phyloP scores from a whole-genome alignment of 1,140 invertebrate genomes.

The Brachionus rubens region DNA sequence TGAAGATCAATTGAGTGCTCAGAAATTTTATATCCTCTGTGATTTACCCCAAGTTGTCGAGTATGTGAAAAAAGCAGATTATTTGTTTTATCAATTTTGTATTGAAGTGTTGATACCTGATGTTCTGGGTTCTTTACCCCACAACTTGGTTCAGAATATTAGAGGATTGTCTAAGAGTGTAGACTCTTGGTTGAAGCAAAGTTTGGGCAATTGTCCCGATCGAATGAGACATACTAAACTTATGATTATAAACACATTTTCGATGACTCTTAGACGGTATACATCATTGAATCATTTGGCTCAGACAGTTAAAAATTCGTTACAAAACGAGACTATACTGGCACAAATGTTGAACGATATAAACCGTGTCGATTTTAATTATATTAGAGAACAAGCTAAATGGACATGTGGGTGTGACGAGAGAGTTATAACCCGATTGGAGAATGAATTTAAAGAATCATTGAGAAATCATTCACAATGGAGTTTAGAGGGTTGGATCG shows the following conservation, averaged over 20 bases:
- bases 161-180: slow-evolving; percentile 87
- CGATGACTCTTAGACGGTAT: slow-evolving; percentile 88
- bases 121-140: slow-evolving; percentile 85
- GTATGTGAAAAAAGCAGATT: slow-evolving; percentile 77
- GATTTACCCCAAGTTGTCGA: slow-evolving; percentile 65
- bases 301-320: slow-evolving; percentile 86
- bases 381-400: slow-evolving; percentile 80
- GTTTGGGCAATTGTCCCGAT: slow-evolving; percentile 79
- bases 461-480: slow-evolving; percentile 82
- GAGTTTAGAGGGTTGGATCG: slow-evolving; percentile 81
- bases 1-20: slow-evolving; percentile 53
- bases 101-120: slow-evolving; percentile 93
- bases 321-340: slow-evolving; percentile 91
- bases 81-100: slow-evolving; percentile 89
- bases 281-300: slow-evolving; percentile 98
- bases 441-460: slow-evolving; percentile 88
- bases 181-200: slow-evolving; percentile 79
- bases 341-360: slow-evolving; percentile 93
- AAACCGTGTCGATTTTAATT: slow-evolving; percentile 93
- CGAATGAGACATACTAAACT: slow-evolving; percentile 79
- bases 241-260: slow-evolving; percentile 80
- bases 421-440: slow-evolving; percentile 76
- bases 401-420: slow-evolving; percentile 96
- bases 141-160: slow-evolving; percentile 77
- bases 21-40: slow-evolving; percentile 65